phyloP scores from a whole-genome alignment of 2,888 invertebrate species.

The Caenorhabditis zanzibari region DNA sequence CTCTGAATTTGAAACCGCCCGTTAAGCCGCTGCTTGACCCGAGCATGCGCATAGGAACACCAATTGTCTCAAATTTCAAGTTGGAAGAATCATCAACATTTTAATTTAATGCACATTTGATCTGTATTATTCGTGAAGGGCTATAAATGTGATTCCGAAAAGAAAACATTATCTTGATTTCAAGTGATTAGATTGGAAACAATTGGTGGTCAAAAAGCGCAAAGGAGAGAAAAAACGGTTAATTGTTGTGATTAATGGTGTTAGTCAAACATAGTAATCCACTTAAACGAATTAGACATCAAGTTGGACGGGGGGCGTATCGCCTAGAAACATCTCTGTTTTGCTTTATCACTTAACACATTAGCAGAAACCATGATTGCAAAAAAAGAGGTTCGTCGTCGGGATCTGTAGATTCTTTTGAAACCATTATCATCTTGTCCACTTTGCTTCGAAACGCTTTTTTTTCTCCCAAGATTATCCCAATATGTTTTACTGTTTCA shows the following conservation, averaged over 20 bases:
- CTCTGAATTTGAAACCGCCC: slow-evolving; percentile 51
- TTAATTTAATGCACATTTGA: slow-evolving; percentile 2
- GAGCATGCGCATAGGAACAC: slow-evolving; percentile 5
- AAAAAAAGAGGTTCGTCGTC: slow-evolving; percentile 34
- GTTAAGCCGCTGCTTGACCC: slow-evolving; percentile 66
- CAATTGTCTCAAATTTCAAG: slow-evolving; percentile 49
- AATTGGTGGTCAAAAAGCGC: slow-evolving; percentile 11
- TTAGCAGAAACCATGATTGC: slow-evolving; percentile 62
- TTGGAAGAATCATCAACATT: background rate
- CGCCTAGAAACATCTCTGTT: slow-evolving; percentile 52
- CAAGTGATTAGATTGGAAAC: slow-evolving; percentile 21
- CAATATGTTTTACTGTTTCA: slow-evolving; percentile 12
- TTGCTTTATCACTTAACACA: slow-evolving; percentile 65
- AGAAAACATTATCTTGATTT: background rate
- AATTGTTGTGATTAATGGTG: slow-evolving; percentile 61
- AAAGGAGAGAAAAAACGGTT: slow-evolving; percentile 43
- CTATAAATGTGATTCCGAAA: too few species aligned
- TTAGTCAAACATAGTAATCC: slow-evolving; percentile 63
- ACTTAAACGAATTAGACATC: slow-evolving; percentile 68
- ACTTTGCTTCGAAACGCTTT: slow-evolving; percentile 8
- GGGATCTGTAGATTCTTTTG: slow-evolving; percentile 32
- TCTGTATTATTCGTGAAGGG: background rate
- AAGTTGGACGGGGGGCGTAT: slow-evolving; percentile 61
- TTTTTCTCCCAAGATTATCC: background rate
- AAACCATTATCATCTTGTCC: slow-evolving; percentile 21